Percentiles rank a stretch among this genome's conserved stretches.
Evolutionary conservation across 1,140 invertebrate species (phyloP).

Genomic region (Bursaphelenchus mucronatus): DNA sequence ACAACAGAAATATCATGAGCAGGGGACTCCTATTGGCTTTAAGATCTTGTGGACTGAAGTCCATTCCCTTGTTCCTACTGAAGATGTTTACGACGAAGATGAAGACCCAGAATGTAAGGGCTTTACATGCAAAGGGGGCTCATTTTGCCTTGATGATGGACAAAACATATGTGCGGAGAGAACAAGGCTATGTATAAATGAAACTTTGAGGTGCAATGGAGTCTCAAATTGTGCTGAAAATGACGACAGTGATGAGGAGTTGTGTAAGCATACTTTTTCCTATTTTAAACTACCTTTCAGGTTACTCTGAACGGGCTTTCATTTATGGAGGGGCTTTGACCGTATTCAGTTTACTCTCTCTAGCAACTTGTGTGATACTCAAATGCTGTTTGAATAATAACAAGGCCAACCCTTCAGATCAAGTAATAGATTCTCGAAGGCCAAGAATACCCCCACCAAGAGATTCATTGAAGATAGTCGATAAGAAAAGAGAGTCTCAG

Average conservation of each 20-base stretch:
- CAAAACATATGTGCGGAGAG: conserved; percentile 46
- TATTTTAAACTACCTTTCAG: background rate
- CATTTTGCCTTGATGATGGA: conserved; percentile 44
- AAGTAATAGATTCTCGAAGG: too few relatives aligned
- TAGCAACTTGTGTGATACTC: too few relatives aligned
- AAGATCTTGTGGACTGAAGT: conserved; percentile 48
- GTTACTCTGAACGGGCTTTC: conserved; percentile 7
- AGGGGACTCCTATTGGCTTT: conserved; percentile 46
- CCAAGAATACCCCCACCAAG: too few relatives aligned
- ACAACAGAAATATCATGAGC: conserved; percentile 18
- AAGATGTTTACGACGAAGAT: background rate
- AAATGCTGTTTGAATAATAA: too few relatives aligned
- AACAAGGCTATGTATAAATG: conserved; percentile 43
- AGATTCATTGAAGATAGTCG: too few relatives aligned
- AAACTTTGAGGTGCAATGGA: conserved; percentile 41
- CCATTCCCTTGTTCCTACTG: conserved; percentile 19
- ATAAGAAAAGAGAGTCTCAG: too few relatives aligned
- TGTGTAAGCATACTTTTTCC: conserved; percentile 31
- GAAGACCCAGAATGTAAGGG: conserved; percentile 22
- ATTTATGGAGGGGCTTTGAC: conserved; percentile 1
- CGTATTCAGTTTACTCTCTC: background rate
- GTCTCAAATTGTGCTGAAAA: conserved; percentile 47
- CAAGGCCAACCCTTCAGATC: too few relatives aligned
- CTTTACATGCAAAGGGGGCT: conserved; percentile 38
- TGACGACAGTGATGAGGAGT: conserved; percentile 46